Conservation (phyloP, 2,797 vertebrate genomes). For the Aselliscus stoliczkanus region DNA sequence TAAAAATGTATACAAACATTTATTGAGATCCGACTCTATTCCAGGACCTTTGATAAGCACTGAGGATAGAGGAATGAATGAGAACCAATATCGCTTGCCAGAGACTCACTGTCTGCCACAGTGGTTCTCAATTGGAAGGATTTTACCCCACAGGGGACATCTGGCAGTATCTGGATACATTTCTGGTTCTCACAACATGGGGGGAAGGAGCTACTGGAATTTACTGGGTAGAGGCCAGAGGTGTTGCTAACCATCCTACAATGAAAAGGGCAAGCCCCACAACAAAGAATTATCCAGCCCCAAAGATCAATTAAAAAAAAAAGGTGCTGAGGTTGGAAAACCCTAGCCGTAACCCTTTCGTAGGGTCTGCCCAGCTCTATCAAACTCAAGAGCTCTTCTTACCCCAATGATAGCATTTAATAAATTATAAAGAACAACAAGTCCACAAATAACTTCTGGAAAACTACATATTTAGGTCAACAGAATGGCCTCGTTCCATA, state of each 20-base stretch:
- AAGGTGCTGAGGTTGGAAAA: not conserved
- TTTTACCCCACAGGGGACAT: not conserved
- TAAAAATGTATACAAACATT: not conserved
- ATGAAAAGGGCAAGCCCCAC: not conserved
- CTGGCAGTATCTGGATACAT: not conserved
- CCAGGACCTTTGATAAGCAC: not conserved
- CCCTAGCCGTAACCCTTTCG: not conserved
- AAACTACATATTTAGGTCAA: not conserved
- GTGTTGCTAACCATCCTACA: not conserved
- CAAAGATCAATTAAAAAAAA: not conserved
- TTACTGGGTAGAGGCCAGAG: not conserved
- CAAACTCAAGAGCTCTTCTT: not conserved
- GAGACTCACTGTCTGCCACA: not conserved
- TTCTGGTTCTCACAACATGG: not conserved
- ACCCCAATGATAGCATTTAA: not conserved
- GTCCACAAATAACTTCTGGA: not conserved
- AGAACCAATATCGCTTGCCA: not conserved
- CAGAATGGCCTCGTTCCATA: not conserved
- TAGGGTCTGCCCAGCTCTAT: not conserved
- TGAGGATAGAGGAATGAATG: not conserved
- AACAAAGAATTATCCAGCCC: not conserved
- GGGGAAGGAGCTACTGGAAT: not conserved
- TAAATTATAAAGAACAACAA: not conserved
- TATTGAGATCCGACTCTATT: not conserved
- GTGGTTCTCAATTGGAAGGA: not conserved